Conservation (phyloP, 2,888 invertebrate species). For the Sicus ferrugineus region DNA sequence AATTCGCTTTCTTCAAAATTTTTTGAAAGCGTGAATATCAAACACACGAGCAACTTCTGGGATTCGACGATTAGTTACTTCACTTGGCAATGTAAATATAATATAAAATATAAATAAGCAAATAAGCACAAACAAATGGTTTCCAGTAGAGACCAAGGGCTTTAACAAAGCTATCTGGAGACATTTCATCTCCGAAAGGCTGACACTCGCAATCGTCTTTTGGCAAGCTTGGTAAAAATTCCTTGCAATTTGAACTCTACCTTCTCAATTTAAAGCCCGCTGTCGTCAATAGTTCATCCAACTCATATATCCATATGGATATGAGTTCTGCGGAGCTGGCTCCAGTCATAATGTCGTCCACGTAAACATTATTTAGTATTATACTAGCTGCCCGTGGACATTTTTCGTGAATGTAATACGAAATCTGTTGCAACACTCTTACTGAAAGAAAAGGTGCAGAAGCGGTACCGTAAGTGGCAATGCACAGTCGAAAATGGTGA, state of each 20-base stretch:
- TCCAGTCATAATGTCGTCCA: conserved; percentile 8
- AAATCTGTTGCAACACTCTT: conserved; percentile 3
- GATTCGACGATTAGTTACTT: neutral
- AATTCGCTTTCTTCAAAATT: too few relatives aligned
- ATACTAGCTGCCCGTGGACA: neutral
- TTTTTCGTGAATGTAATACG: neutral
- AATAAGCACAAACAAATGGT: neutral
- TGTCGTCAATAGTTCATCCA: neutral
- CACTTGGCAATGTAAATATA: too few relatives aligned
- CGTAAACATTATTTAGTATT: neutral
- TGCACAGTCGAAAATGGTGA: conserved; percentile 8
- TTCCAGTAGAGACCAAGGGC: conserved; percentile 3
- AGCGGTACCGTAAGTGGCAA: neutral
- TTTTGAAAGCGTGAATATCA: conserved; percentile 1
- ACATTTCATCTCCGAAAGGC: neutral
- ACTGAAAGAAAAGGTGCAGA: conserved; percentile 19
- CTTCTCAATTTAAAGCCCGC: conserved; percentile 1
- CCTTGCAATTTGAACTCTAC: neutral
- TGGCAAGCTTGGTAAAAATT: neutral
- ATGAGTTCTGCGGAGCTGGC: neutral
- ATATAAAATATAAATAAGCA: neutral
- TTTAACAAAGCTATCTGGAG: neutral
- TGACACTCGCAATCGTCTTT: neutral
- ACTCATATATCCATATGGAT: neutral
- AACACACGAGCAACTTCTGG: too few relatives aligned